Percentiles rank a stretch among this genome's conserved stretches.
These are phyloP conservation scores for Phalacrocorax aristotelis DNA, from an alignment of 2,113 vertebrate species.

Conservation along the genomic window DNA sequence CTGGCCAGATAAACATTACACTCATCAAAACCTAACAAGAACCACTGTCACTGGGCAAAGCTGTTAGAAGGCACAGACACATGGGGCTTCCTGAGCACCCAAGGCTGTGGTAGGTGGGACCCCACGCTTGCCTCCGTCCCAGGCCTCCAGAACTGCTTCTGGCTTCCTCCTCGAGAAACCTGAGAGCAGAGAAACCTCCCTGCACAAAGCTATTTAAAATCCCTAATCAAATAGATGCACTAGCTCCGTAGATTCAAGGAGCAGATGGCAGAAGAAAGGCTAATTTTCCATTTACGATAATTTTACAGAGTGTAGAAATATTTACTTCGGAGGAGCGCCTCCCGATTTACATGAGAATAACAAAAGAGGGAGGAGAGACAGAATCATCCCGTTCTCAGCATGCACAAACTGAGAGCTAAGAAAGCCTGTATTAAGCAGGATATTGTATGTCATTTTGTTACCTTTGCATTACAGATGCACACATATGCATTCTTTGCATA, in stretches of 20 bases:
- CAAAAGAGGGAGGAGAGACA: slow-evolving; percentile 25
- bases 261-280: slow-evolving; percentile 48
- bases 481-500: background rate
- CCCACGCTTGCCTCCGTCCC: background rate
- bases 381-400: background rate
- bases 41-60: background rate
- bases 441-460: background rate
- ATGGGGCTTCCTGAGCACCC: background rate
- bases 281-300: slow-evolving; percentile 56
- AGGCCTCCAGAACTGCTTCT: background rate
- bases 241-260: slow-evolving; percentile 17
- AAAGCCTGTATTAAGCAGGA: background rate
- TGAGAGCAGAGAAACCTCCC: background rate
- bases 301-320: slow-evolving; percentile 46
- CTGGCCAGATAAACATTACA: slow-evolving; percentile 56
- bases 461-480: background rate
- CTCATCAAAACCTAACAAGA: slow-evolving; percentile 52
- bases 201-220: slow-evolving; percentile 7
- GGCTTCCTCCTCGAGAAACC: background rate
- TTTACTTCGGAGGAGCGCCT: slow-evolving; percentile 32
- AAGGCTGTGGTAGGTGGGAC: background rate
- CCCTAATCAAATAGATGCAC: slow-evolving; percentile 26
- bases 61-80: background rate
- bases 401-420: background rate
- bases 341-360: slow-evolving; percentile 31